Percentiles rank a stretch among this genome's conserved stretches.
These are phyloP conservation scores for Tenualosa ilisha DNA, from an alignment of 2,797 vertebrate species.

Conservation along the genomic window DNA sequence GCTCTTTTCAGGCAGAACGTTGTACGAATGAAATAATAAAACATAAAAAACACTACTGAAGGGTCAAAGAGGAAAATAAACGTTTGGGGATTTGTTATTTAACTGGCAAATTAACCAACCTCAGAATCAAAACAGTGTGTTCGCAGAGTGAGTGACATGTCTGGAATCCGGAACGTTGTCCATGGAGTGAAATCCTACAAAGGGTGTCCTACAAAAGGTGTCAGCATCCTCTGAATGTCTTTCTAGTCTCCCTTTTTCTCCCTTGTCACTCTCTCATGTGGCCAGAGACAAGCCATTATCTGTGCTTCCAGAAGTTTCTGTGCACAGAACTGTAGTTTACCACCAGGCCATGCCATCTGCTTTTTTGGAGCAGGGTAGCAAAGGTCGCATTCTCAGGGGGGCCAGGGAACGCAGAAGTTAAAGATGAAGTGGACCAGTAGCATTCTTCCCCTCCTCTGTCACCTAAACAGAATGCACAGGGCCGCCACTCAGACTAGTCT, in stretches of 20 bases:
- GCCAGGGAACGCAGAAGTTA: constrained; percentile 54
- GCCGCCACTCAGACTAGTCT: background rate
- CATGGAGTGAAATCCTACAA: background rate
- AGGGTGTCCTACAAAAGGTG: background rate
- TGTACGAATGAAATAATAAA: no score
- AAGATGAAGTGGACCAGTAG: constrained; percentile 59
- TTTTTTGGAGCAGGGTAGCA: constrained; percentile 54
- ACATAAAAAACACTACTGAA: background rate
- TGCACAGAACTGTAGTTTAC: constrained; percentile 54
- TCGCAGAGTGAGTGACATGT: background rate
- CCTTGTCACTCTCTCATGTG: constrained; percentile 23
- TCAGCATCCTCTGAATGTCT: background rate
- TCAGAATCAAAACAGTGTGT: background rate
- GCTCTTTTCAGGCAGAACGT: background rate
- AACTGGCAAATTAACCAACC: background rate
- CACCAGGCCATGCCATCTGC: constrained; percentile 66
- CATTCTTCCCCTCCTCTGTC: constrained; percentile 57
- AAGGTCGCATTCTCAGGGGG: constrained; percentile 61
- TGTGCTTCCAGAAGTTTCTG: constrained; percentile 48
- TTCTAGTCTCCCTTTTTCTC: constrained; percentile 3
- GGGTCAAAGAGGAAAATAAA: background rate
- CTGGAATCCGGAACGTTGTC: background rate
- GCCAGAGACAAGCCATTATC: constrained; percentile 49
- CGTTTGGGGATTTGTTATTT: background rate
- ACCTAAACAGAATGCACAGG: background rate